These are phyloP conservation scores for Odontothrips loti DNA, from an alignment of 2,888 invertebrate genomes.

Conservation along the genomic window DNA sequence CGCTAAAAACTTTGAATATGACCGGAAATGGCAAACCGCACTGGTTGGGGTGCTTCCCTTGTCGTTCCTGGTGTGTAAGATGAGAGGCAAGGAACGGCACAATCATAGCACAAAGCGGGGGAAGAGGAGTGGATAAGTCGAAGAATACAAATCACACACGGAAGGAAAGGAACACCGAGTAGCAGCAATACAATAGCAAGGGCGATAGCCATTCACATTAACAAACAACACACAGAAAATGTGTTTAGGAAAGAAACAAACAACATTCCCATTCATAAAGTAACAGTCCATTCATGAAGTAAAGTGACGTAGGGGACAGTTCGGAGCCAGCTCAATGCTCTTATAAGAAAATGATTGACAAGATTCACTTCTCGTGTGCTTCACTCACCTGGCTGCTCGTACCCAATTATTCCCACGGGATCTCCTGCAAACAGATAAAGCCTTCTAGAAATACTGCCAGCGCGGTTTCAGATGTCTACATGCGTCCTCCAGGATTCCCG, in stretches of 20 bases:
- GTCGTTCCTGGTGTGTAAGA: neutral
- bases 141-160: neutral
- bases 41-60: too few species aligned
- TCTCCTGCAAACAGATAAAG: neutral
- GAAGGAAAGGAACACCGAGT: conserved; percentile 7
- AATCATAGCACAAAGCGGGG: neutral
- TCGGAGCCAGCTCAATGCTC: neutral
- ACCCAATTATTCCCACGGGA: neutral
- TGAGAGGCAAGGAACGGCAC: neutral
- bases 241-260: neutral
- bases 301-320: neutral
- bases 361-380: neutral
- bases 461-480: too few species aligned
- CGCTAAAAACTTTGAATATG: too few species aligned
- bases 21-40: too few species aligned
- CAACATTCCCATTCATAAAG: neutral
- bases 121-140: neutral
- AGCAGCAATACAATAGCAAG: conserved; percentile 13
- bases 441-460: too few species aligned
- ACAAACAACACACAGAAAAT: neutral
- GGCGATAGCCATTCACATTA: neutral
- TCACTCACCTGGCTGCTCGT: conserved; percentile 17
- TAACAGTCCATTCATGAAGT: neutral
- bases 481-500: too few species aligned
- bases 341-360: neutral